Percentiles rank a stretch among this genome's conserved stretches.
These are phyloP conservation scores for Tinamus guttatus DNA, from an alignment of 2,113 vertebrate genomes.

Conservation along the genomic window DNA sequence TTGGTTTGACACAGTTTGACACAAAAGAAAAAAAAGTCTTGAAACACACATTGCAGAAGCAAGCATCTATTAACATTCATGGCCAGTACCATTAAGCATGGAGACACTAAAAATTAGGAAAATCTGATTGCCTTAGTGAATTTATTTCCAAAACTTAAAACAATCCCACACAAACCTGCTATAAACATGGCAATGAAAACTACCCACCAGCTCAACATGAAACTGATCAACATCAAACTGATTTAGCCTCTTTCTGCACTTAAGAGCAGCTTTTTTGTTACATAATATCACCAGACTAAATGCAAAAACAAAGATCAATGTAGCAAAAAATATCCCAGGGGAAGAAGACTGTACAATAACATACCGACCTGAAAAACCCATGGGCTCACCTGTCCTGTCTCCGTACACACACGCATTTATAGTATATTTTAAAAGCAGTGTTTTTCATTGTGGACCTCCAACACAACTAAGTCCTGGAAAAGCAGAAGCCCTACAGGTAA, in stretches of 20 bases:
- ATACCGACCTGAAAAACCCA: not conserved
- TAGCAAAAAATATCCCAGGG: not conserved
- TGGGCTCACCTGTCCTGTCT: not conserved
- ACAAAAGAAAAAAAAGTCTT: rapidly evolving
- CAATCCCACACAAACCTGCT: not conserved
- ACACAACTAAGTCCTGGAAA: not conserved
- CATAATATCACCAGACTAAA: not conserved
- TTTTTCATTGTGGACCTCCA: not conserved
- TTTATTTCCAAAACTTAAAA: not conserved
- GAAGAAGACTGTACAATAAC: not conserved
- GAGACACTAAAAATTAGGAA: not conserved
- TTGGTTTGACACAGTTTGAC: not conserved
- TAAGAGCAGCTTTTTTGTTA: not conserved
- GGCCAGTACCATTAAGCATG: not conserved
- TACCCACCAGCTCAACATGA: not conserved
- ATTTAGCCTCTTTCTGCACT: not conserved
- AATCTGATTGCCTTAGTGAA: not conserved
- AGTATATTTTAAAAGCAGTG: not conserved
- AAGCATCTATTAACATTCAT: not conserved
- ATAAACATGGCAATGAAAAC: not conserved
- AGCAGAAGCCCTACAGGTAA: not conserved
- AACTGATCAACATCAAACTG: not conserved
- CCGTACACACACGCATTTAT: not conserved
- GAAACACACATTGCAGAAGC: not conserved
- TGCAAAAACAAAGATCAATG: not conserved